Evolutionary conservation across 2,888 invertebrate species (phyloP).

Genomic region (Cataglyphis cursor): DNA sequence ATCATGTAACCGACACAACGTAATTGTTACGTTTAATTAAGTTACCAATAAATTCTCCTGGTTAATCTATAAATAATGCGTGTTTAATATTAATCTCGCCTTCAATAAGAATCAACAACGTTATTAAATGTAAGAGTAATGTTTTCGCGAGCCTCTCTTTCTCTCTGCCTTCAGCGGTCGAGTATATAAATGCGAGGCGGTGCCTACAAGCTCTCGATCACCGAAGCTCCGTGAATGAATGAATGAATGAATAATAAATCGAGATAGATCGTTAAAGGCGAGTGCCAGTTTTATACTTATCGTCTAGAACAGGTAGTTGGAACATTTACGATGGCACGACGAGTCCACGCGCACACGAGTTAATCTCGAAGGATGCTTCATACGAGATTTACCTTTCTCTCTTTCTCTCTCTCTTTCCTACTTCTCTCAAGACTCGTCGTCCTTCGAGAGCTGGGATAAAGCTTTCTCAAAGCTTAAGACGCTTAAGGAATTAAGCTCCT

Average conservation of each 20-base stretch:
- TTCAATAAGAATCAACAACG: slow-evolving; percentile 27
- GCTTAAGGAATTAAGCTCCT: slow-evolving; percentile 32
- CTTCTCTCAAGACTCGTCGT: background rate
- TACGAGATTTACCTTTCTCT: background rate
- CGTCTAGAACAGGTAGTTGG: slow-evolving; percentile 26
- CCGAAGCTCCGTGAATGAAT: slow-evolving; percentile 32
- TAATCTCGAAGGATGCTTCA: slow-evolving; percentile 51
- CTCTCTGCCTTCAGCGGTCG: background rate
- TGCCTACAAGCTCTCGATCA: background rate
- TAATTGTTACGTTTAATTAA: slow-evolving; percentile 25
- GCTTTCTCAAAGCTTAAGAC: slow-evolving; percentile 54
- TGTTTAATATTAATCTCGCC: slow-evolving; percentile 42
- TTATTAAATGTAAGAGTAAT: slow-evolving; percentile 46
- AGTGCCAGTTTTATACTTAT: slow-evolving; percentile 23
- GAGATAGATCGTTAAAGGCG: slow-evolving; percentile 51
- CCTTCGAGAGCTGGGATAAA: slow-evolving; percentile 30
- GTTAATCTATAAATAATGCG: slow-evolving; percentile 16
- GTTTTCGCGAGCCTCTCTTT: background rate
- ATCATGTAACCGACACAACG: background rate
- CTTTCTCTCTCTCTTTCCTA: background rate
- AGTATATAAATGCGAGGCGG: background rate
- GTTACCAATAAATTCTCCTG: slow-evolving; percentile 8
- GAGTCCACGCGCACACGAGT: slow-evolving; percentile 46
- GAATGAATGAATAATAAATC: slow-evolving; percentile 35
- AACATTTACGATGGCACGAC: slow-evolving; percentile 58